These are phyloP conservation scores for Sebastes baramenuke DNA, from an alignment of 2,797 vertebrate genomes.

Conservation along the genomic window DNA sequence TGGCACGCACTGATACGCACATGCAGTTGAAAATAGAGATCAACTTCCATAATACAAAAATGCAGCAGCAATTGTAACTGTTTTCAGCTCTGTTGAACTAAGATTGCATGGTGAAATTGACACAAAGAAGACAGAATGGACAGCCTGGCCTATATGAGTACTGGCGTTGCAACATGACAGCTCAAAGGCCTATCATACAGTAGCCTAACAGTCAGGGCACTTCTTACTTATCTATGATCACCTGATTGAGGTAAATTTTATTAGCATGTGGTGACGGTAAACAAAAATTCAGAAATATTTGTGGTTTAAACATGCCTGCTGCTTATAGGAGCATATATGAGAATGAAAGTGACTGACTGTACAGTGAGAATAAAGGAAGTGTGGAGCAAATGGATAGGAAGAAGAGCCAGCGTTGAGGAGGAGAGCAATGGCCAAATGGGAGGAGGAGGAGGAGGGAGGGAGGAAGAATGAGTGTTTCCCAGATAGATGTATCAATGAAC, in stretches of 20 bases:
- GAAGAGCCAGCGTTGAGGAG: slow-evolving; percentile 43
- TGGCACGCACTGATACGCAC: background rate
- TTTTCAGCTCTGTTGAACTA: background rate
- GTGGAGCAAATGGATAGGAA: slow-evolving; percentile 33
- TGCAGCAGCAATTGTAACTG: background rate
- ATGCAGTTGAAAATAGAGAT: background rate
- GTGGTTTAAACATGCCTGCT: background rate
- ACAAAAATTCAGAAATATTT: slow-evolving; percentile 2
- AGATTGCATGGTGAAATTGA: slow-evolving; percentile 6
- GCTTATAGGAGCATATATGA: background rate
- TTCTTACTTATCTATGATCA: slow-evolving; percentile 57
- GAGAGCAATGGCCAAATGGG: slow-evolving; percentile 57
- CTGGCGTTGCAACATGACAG: slow-evolving; percentile 22
- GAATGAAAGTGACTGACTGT: background rate
- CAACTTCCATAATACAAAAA: background rate
- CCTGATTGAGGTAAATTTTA: slow-evolving; percentile 46
- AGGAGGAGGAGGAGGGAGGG: slow-evolving; percentile 65
- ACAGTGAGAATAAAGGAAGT: slow-evolving; percentile 25
- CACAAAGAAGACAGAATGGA: slow-evolving; percentile 28
- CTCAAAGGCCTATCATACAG: background rate
- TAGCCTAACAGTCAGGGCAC: background rate
- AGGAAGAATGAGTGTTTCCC: slow-evolving; percentile 78
- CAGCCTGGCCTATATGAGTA: background rate
- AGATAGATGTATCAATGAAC: slow-evolving; percentile 86
- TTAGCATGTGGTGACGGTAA: slow-evolving; percentile 12